Evolutionary conservation across 2,888 invertebrate species (phyloP), one percentile per base, ranked within the genome.

Genomic region (Salpingus planirostris): DNA sequence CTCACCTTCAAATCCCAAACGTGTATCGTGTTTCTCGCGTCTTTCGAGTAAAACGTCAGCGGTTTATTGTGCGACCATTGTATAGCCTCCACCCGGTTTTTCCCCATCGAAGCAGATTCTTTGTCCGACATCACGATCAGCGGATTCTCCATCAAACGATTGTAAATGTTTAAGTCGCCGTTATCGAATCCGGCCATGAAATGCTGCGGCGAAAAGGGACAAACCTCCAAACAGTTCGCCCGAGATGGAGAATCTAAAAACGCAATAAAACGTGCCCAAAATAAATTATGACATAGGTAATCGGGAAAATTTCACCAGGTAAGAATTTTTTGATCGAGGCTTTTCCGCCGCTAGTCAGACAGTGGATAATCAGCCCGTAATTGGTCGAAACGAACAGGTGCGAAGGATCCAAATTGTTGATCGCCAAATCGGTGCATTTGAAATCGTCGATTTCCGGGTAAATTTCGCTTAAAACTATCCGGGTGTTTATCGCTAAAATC

Each of bases 31-130:
- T 60, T 67, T 21, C 35, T 44, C 13, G 53, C 48, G 48, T 72
- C 71, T 38, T 70, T 57, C 10, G 64, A 60, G 43, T 68, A 73
- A 46, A 74, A 60, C 11, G 67, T 60, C 35, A 69, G 67, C 1
- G 73, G 70, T 47, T 65, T 67, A 8, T 66, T 64, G 29, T 56
- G 61, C 1, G 72, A 73, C 73, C 73, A 73, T 45, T 69, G 68
- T 4, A 74, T 49, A 2, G 55, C 49, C 41, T 62, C 63, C 15
- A 73, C 58, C 7, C 54, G 52, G 3, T 50, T 50, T 5, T 39
- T 52, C 3, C 35, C 38, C 8, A 55, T 50, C 25, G 49, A 52
- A n/a, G n/a, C n/a, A 33, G 58, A 55, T 33, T 62, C 54, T 35
- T 52, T 55, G 29, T 58, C 56, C 11, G 55, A 55, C 21, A 65